phyloP scores from a whole-genome alignment of 92 coral and sea anemone species.

The Epizoanthus rinbou region DNA sequence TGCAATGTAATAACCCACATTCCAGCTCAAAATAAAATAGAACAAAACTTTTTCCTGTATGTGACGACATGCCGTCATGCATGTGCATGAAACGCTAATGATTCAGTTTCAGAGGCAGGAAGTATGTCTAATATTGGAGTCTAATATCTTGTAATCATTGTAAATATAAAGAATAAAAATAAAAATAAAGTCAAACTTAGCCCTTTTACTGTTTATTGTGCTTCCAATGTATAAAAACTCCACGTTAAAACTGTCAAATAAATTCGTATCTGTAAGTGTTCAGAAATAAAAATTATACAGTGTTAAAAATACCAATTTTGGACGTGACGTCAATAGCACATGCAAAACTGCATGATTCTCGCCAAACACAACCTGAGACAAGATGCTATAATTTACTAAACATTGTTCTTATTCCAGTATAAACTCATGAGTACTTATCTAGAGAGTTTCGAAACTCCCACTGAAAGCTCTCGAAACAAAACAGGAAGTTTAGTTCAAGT shows the following conservation, averaged over 20 bases:
- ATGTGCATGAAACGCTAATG: conserved; percentile 8
- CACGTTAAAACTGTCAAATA: no score
- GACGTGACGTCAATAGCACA: neutral
- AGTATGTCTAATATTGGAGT: neutral
- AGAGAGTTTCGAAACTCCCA: conserved; percentile 36
- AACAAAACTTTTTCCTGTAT: conserved; percentile 30
- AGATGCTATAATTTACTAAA: neutral
- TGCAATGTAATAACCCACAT: conserved; percentile 14
- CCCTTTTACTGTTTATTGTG: no score
- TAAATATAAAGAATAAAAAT: neutral
- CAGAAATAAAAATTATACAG: no score
- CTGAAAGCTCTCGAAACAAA: conserved; percentile 8
- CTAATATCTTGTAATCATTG: no score
- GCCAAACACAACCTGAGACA: no score
- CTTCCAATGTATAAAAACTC: neutral
- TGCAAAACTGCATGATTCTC: neutral
- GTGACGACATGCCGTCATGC: neutral
- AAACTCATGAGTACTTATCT: neutral
- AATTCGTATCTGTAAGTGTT: no score
- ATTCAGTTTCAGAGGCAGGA: conserved; percentile 13
- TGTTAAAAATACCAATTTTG: no score
- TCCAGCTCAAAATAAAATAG: conserved; percentile 16
- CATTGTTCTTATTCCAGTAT: neutral
- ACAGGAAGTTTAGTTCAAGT: conserved; percentile 22
- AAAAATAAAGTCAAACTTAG: neutral